Conservation (phyloP, 2,888 invertebrate genomes). For the Zonitis immaculata region DNA sequence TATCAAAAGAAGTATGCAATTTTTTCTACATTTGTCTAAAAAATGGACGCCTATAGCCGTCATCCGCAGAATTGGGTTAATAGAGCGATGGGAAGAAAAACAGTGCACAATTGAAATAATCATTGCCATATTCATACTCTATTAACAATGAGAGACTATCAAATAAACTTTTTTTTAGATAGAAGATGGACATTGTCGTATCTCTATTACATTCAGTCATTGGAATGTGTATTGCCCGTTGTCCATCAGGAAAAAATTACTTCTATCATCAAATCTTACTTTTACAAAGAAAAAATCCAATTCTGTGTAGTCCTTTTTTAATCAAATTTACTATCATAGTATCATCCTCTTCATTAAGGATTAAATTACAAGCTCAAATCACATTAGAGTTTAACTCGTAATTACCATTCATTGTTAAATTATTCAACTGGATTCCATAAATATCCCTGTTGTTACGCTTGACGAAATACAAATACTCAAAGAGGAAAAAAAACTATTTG, state of each 20-base stretch:
- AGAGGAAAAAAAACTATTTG: too few relatives aligned
- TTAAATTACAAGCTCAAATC: background rate
- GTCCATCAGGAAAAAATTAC: constrained; percentile 10
- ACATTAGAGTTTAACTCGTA: background rate
- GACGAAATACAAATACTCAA: too few relatives aligned
- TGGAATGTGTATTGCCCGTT: constrained; percentile 7
- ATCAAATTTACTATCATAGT: background rate
- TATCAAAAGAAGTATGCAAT: too few relatives aligned
- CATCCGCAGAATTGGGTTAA: too few relatives aligned
- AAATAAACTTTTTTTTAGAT: too few relatives aligned
- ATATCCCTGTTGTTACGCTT: too few relatives aligned
- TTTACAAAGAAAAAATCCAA: background rate
- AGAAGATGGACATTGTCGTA: constrained; percentile 8
- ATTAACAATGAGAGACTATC: too few relatives aligned
- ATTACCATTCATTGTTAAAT: background rate
- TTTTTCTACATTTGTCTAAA: too few relatives aligned
- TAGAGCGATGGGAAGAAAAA: too few relatives aligned
- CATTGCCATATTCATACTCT: too few relatives aligned
- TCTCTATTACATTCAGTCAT: constrained; percentile 15
- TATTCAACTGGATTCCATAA: background rate
- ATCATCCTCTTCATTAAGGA: background rate
- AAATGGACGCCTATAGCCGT: too few relatives aligned
- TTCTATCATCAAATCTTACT: constrained; percentile 16
- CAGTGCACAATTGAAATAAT: too few relatives aligned
- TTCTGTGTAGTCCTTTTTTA: background rate